These are phyloP conservation scores for Clarias macrocephalus DNA, from an alignment of 2,113 vertebrate genomes.

Conservation along the genomic window DNA sequence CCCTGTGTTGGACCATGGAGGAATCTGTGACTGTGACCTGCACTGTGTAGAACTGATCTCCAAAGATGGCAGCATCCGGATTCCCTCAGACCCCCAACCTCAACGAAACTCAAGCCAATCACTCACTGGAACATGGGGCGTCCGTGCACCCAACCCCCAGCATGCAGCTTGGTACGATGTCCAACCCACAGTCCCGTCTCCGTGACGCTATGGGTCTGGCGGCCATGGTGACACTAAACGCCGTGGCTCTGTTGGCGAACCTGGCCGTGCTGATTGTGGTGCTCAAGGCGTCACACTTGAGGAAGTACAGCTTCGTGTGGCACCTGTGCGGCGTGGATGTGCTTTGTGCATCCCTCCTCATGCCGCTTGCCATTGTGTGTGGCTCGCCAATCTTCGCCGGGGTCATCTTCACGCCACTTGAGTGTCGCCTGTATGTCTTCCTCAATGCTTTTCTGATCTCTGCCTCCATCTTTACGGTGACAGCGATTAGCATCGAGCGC, in stretches of 20 bases:
- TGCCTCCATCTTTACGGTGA: constrained; percentile 87
- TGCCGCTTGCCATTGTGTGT: constrained; percentile 88
- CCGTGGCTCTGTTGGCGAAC: constrained; percentile 84
- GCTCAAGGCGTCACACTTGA: constrained; percentile 81
- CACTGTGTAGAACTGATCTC: background rate
- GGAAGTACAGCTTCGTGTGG: constrained; percentile 85
- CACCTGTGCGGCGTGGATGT: constrained; percentile 90
- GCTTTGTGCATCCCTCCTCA: constrained; percentile 87
- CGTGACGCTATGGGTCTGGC: constrained; percentile 80
- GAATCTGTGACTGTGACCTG: background rate
- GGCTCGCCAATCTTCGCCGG: constrained; percentile 84
- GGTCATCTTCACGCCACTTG: constrained; percentile 79
- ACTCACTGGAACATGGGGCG: constrained; percentile 29
- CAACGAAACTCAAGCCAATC: constrained; percentile 45
- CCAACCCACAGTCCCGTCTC: constrained; percentile 73
- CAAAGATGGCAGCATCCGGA: constrained; percentile 43
- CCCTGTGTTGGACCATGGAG: constrained; percentile 46
- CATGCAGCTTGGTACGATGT: constrained; percentile 55
- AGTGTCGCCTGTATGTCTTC: constrained; percentile 86
- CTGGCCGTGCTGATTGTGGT: constrained; percentile 82
- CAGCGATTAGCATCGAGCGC: constrained; percentile 87
- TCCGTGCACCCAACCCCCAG: constrained; percentile 43
- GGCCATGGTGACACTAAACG: constrained; percentile 83
- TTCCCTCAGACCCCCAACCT: constrained; percentile 8
- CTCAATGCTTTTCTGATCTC: constrained; percentile 89